Evolutionary conservation across 2,797 vertebrate species (phyloP).

Genomic region (Trematomus bernacchii): DNA sequence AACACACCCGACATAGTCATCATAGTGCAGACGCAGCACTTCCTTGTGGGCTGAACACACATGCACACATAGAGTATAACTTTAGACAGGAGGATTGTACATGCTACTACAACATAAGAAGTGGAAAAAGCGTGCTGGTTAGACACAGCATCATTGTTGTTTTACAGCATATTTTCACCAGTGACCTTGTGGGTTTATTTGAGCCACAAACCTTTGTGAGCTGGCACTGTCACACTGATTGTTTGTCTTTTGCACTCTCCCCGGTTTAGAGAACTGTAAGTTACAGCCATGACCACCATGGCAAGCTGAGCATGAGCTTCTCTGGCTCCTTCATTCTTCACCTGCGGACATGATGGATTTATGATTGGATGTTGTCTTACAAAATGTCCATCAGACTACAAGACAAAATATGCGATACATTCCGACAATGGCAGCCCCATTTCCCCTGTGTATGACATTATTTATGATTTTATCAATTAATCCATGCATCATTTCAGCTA

Average conservation of each 20-base stretch:
- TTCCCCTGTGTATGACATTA: not conserved
- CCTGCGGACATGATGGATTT: conserved; percentile 42
- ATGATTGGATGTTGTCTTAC: not conserved
- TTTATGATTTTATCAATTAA: not conserved
- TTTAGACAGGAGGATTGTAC: not conserved
- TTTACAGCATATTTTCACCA: not conserved
- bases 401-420: not conserved
- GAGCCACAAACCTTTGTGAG: conserved; percentile 68
- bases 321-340: conserved; percentile 74
- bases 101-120: not conserved
- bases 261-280: conserved; percentile 79
- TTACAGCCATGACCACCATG: conserved; percentile 70
- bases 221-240: conserved; percentile 67
- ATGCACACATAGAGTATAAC: not conserved
- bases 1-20: conserved; percentile 78
- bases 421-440: not conserved
- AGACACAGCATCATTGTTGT: not conserved
- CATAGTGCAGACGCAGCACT: conserved; percentile 81
- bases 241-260: conserved; percentile 76
- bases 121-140: not conserved
- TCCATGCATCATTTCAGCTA: not conserved
- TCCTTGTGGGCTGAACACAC: conserved; percentile 79
- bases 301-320: conserved; percentile 74
- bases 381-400: not conserved
- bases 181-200: not conserved